phyloP scores from a whole-genome alignment of 2,888 invertebrate genomes.

The Drosophila conformis region DNA sequence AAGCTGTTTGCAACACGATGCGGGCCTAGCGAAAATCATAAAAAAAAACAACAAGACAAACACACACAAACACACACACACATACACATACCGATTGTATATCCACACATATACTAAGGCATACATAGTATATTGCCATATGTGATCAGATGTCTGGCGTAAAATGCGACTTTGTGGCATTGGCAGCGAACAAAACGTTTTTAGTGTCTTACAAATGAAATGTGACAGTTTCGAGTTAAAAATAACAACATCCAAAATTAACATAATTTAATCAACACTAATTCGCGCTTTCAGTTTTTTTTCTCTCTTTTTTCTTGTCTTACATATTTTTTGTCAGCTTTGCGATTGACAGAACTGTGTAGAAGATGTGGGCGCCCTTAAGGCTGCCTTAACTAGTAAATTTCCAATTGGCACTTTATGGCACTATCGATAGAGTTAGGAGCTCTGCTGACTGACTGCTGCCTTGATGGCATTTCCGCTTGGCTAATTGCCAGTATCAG shows the following conservation, averaged over 20 bases:
- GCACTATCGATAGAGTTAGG: background rate
- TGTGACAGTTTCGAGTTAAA: slow-evolving; percentile 76
- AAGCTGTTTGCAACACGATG: slow-evolving; percentile 83
- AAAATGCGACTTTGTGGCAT: slow-evolving; percentile 56
- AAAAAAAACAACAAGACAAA: slow-evolving; percentile 39
- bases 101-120: slow-evolving; percentile 5
- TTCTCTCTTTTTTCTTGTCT: background rate
- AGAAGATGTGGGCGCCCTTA: slow-evolving; percentile 67
- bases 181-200: slow-evolving; percentile 75
- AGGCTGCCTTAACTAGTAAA: slow-evolving; percentile 48
- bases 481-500: slow-evolving; percentile 58
- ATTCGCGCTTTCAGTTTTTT: slow-evolving; percentile 67
- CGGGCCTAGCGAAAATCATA: slow-evolving; percentile 72
- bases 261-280: slow-evolving; percentile 80
- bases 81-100: slow-evolving; percentile 12
- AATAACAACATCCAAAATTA: slow-evolving; percentile 69
- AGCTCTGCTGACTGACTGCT: slow-evolving; percentile 2
- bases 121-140: slow-evolving; percentile 41
- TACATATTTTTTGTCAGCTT: slow-evolving; percentile 14
- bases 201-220: slow-evolving; percentile 78
- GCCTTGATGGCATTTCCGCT: slow-evolving; percentile 54
- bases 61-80: slow-evolving; percentile 16
- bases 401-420: background rate
- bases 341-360: slow-evolving; percentile 53
- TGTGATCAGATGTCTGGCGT: slow-evolving; percentile 64